Evolutionary conservation across 2,888 invertebrate species (phyloP).

Genomic region (Philereme transversata): DNA sequence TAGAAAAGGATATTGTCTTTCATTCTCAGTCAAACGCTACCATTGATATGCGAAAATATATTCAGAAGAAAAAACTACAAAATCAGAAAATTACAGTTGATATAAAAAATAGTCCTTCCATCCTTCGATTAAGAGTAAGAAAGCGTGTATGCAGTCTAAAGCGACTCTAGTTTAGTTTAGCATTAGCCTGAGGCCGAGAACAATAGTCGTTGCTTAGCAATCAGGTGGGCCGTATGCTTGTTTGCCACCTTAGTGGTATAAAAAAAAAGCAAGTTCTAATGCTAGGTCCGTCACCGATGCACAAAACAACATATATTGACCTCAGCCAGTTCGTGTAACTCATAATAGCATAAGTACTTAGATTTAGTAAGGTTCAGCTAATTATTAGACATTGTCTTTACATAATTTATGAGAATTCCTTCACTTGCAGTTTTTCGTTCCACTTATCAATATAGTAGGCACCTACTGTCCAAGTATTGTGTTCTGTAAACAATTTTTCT

Average conservation of each 20-base stretch:
- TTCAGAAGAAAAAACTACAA: conserved; percentile 1
- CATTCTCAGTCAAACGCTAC: conserved; percentile 51
- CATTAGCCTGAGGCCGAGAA: background rate
- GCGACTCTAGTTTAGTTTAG: background rate
- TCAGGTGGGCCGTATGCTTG: too few relatives aligned
- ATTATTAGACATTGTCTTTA: conserved; percentile 56
- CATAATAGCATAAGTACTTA: conserved; percentile 20
- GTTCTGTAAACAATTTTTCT: conserved; percentile 41
- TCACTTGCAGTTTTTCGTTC: conserved; percentile 40
- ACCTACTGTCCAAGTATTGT: conserved; percentile 15
- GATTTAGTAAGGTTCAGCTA: conserved; percentile 36
- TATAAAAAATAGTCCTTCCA: conserved; percentile 18
- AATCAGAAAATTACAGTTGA: conserved; percentile 1
- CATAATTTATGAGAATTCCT: conserved; percentile 51
- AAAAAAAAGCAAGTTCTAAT: too few relatives aligned
- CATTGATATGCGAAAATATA: conserved; percentile 52
- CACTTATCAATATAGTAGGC: conserved; percentile 43
- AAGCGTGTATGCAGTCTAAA: conserved; percentile 15
- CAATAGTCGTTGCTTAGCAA: too few relatives aligned
- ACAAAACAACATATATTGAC: too few relatives aligned
- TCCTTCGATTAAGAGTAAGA: background rate
- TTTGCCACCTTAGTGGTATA: too few relatives aligned
- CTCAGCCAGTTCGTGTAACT: too few relatives aligned
- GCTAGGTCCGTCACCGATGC: too few relatives aligned
- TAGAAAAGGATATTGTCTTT: conserved; percentile 56